phyloP scores from a whole-genome alignment of 2,888 invertebrate genomes.

The Rhingia campestris region DNA sequence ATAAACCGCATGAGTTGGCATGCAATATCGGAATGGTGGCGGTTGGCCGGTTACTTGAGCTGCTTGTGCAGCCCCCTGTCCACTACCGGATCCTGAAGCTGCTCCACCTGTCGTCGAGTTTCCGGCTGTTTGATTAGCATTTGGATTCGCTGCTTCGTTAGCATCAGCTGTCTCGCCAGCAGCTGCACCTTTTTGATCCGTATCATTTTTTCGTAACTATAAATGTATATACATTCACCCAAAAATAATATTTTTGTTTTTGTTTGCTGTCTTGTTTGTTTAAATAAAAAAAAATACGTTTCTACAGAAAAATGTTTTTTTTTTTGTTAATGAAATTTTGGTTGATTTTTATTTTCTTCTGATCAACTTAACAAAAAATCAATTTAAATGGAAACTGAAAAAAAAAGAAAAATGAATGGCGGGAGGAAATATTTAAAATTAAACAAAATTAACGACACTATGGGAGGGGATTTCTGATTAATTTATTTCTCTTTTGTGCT shows the following conservation, averaged over 20 bases:
- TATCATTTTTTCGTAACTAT: slow-evolving; percentile 80
- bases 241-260: slow-evolving; percentile 41
- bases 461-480: not conserved
- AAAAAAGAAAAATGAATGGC: not conserved
- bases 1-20: slow-evolving; percentile 86
- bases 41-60: slow-evolving; percentile 76
- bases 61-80: slow-evolving; percentile 60
- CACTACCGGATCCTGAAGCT: slow-evolving; percentile 81
- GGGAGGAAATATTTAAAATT: not conserved
- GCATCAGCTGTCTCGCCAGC: slow-evolving; percentile 62
- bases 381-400: not conserved
- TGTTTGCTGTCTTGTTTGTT: slow-evolving; percentile 29
- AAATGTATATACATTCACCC: slow-evolving; percentile 70
- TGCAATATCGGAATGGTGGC: slow-evolving; percentile 85
- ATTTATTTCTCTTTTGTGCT: slow-evolving; percentile 9
- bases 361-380: not conserved
- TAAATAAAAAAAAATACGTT: slow-evolving; percentile 11
- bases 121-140: slow-evolving; percentile 59
- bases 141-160: slow-evolving; percentile 53
- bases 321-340: slow-evolving; percentile 19
- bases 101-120: slow-evolving; percentile 64
- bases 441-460: not conserved
- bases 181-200: slow-evolving; percentile 75
- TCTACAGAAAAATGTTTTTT: slow-evolving; percentile 37
- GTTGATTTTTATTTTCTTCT: slow-evolving; percentile 6